A percentile compares a stretch with the other conserved stretches of the same genome.
phyloP scores from a whole-genome alignment of 2,113 vertebrate genomes.

The Gasterosteus aculeatus region DNA sequence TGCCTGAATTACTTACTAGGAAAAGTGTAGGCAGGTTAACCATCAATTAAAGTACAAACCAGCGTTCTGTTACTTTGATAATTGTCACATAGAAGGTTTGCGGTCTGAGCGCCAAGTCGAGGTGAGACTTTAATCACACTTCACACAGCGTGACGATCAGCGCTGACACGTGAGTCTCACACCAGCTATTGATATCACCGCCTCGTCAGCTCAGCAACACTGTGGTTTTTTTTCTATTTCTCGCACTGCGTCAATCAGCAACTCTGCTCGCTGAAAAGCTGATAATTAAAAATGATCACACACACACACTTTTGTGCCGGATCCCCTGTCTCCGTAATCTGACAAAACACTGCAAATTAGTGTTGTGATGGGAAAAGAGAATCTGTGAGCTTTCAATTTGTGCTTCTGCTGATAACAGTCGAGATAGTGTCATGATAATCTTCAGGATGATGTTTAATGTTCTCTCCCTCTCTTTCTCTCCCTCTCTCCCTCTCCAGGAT shows the following conservation, averaged over 20 bases:
- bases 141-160: conserved; percentile 19
- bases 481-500: conserved; percentile 56
- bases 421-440: conserved; percentile 22
- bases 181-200: conserved; percentile 57
- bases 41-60: neutral
- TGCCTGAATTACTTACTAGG: neutral
- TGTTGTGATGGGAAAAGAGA: conserved; percentile 4
- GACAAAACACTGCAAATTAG: conserved; percentile 32
- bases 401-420: conserved; percentile 24
- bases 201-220: conserved; percentile 31
- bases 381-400: neutral
- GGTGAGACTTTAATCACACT: conserved; percentile 45
- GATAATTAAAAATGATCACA: conserved; percentile 66
- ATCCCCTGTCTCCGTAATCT: neutral
- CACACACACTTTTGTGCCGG: neutral
- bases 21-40: neutral
- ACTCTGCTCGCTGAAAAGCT: conserved; percentile 34
- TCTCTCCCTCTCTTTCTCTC: conserved; percentile 8
- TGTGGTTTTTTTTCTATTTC: conserved; percentile 48
- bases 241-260: conserved; percentile 52
- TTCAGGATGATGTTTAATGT: conserved; percentile 20
- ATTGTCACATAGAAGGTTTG: neutral
- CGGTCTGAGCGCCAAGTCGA: neutral
- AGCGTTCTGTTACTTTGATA: neutral
- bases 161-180: conserved; percentile 39